phyloP scores from a whole-genome alignment of 2,888 invertebrate genomes.

The Octonoba sinensis region DNA sequence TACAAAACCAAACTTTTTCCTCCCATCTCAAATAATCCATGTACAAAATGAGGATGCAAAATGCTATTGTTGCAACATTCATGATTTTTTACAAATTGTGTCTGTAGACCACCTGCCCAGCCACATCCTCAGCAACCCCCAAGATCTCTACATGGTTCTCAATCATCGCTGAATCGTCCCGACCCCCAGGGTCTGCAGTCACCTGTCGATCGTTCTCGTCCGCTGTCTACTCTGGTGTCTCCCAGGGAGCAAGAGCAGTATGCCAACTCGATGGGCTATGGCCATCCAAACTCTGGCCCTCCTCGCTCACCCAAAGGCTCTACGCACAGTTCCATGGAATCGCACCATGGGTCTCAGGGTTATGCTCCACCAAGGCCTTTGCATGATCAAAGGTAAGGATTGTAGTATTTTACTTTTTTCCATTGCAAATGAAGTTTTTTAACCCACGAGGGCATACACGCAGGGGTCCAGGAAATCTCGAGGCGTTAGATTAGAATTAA shows the following conservation, averaged over 20 bases:
- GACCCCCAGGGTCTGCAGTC: slow-evolving; percentile 52
- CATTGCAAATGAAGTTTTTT: no score
- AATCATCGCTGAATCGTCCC: slow-evolving; percentile 66
- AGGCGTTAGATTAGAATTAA: no score
- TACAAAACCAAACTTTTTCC: no score
- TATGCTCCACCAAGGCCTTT: slow-evolving; percentile 45
- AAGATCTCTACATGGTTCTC: slow-evolving; percentile 66
- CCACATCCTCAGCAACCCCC: slow-evolving; percentile 54
- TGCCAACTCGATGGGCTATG: slow-evolving; percentile 58
- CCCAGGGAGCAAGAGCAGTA: slow-evolving; percentile 67
- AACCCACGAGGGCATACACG: no score
- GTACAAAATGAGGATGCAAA: no score
- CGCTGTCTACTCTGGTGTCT: slow-evolving; percentile 67
- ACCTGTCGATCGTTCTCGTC: slow-evolving; percentile 61
- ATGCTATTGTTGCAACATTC: no score
- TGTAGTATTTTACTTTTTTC: no score
- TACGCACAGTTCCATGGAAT: slow-evolving; percentile 38
- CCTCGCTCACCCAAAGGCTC: slow-evolving; percentile 53
- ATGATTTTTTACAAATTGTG: no score
- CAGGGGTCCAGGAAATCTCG: no score
- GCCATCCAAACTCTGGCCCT: slow-evolving; percentile 55
- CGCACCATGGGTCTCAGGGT: slow-evolving; percentile 47
- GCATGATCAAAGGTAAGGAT: slow-evolving; percentile 52
- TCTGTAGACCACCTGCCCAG: slow-evolving; percentile 24
- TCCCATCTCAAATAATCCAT: no score